phyloP scores from a whole-genome alignment of 1,140 invertebrate species.

The Antheraea pernyi region DNA sequence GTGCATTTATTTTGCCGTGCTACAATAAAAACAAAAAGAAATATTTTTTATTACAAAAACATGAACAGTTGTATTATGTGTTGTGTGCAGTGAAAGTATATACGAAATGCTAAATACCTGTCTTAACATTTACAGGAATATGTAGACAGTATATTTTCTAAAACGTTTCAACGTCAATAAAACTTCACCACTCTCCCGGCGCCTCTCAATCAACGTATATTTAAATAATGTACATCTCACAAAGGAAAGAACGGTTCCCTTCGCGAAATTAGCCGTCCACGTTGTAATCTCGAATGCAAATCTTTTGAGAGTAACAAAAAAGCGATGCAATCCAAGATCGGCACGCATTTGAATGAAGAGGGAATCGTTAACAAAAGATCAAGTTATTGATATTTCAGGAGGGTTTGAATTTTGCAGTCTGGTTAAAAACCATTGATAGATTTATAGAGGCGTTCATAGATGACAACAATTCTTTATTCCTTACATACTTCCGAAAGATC shows the following conservation, averaged over 20 bases:
- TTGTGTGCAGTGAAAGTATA: too few species aligned
- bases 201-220: conserved; percentile 7
- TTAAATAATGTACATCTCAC: conserved; percentile 13
- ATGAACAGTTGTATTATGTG: too few species aligned
- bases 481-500: too few species aligned
- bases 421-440: background rate
- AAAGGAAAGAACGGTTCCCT: conserved; percentile 5
- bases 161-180: background rate
- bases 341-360: background rate
- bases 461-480: background rate
- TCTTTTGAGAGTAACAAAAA: conserved; percentile 13
- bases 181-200: background rate
- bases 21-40: too few species aligned
- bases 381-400: conserved; percentile 10
- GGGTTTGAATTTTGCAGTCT: background rate
- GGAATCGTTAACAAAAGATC: conserved; percentile 7
- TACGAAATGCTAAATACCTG: background rate
- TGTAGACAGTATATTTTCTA: background rate
- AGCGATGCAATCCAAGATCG: conserved; percentile 3
- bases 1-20: too few species aligned
- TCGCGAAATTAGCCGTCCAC: conserved; percentile 27
- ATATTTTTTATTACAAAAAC: too few species aligned
- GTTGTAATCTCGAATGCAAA: conserved; percentile 38
- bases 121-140: background rate
- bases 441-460: background rate